Base-by-base conservation (phyloP, 2,797 vertebrate species). In the Megaceryle alcyon region DNA sequence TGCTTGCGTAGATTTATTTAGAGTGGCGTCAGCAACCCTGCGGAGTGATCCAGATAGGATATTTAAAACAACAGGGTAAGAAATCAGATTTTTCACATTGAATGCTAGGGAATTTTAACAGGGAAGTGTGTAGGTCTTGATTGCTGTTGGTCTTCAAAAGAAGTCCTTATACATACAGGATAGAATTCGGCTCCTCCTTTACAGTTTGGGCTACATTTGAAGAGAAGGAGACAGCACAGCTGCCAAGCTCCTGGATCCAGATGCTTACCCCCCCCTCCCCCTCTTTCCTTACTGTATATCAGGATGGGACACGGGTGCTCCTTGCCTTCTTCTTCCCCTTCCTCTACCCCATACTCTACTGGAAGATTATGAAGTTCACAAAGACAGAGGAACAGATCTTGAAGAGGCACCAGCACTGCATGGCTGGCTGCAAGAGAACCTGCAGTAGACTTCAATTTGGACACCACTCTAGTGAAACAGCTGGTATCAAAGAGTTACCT, bases 1-100 rank as follows among this genome's bases (percentile, higher is more conserved):
- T 41, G 88, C 91, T 48, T 70, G 85, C 81, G 73, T 72, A 81
- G 57, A 41, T 83, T 41, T 54, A 65, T 53, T 82, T 29, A 33
- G 66, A 72, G 56, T 4, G 29, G 75, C n/a, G 18, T 95, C 94
- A 94, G 86, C 86, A 88, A 43, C 90, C 56, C 53, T 26, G 59
- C 64, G 54, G 43, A 77, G 73, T 2, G 3, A 84, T 82, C 78
- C 88, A 92, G 65, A 37, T 15, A 82, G 44, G n/a, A 75, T 60
- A 14, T 44, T 76, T 76, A 69, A 90, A 94, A 91, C 12, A 82
- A 53, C 69, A 53, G 79, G 56, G 71, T 60, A 48, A 92, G 61
- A 75, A 88, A 82, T 64, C 28, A 18, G 14, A 46, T 68, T 82
- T 77, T 80, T 85, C 65, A 31, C 44, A 63, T 2, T 64, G 66